Base-by-base conservation (phyloP, 2,797 vertebrate species). In the Huso huso region DNA sequence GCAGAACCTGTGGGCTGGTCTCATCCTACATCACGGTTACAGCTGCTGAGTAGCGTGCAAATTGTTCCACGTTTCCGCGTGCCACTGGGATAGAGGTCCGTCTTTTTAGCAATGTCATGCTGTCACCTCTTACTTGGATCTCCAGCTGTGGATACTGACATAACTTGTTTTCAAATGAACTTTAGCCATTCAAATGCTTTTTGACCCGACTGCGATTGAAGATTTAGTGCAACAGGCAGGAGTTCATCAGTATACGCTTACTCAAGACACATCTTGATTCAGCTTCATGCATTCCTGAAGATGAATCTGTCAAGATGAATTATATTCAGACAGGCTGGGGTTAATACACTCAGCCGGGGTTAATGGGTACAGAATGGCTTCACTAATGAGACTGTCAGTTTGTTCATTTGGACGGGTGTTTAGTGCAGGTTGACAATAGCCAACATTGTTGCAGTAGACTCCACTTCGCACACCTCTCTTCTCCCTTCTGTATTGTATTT, bases 21-120 rank as follows among this genome's bases (percentile, higher is more conserved):
- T 4, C 23, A 37, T 37, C 23, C 23, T 37, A 37, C 23, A 4
- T 4, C 23, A 37, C 23, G 2, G 23, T 37, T 37, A 37, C 23
- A 37, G 23, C 23, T 37, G 23, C 2, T 3, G 23, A 37, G 23
- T 37, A 2, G 23, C 23, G 4, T 37, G 4, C 23, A 37, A 37
- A 3, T 37, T 2, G 2, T 3, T 1, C 23, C 23, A 37, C 4
- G 23, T 37, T 37, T 37, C 23, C 23, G 2, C 2, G 23, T 37
- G 23, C 23, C 23, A 37, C 23, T 37, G 23, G 2, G 23, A 37
- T 37, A 3, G 23, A 3, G 23, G 23, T 37, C 23, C 23, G 2
- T 37, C 23, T 37, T 37, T 37, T 64, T 51, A 64, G 48, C 62
- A 55, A 48, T 63, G 15, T 59, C 63, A 23, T 63, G 13, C 12